Evolutionary conservation across 2,888 invertebrate genomes (phyloP).

Genomic region (Baccha elongata): DNA sequence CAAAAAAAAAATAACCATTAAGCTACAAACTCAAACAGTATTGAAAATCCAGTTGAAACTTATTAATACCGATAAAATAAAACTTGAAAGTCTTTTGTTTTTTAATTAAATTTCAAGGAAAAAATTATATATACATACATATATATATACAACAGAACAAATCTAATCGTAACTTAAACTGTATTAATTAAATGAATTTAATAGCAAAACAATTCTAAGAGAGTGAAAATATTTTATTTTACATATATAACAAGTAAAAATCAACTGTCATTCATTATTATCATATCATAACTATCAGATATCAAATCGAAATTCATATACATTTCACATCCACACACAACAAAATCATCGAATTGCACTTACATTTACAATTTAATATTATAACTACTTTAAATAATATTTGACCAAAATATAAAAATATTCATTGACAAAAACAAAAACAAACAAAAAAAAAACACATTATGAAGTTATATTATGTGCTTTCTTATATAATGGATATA

Average conservation of each 20-base stretch:
- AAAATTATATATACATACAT: conserved; percentile 23
- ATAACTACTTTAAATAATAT: conserved; percentile 39
- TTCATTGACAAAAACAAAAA: conserved; percentile 12
- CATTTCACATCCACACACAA: conserved; percentile 31
- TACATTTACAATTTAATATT: conserved; percentile 23
- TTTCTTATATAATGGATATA: conserved; percentile 49
- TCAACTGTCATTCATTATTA: conserved; percentile 44
- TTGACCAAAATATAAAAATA: conserved; percentile 55
- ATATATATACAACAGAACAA: conserved; percentile 28
- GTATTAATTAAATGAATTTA: conserved; percentile 47
- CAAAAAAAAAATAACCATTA: conserved; percentile 66
- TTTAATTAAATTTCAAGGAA: conserved; percentile 7
- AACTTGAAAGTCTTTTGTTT: conserved; percentile 29
- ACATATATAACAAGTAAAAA: neutral
- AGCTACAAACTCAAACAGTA: conserved; percentile 73
- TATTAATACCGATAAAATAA: conserved; percentile 49
- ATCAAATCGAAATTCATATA: conserved; percentile 49
- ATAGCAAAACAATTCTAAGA: conserved; percentile 39
- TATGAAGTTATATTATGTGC: conserved; percentile 61
- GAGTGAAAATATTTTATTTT: conserved; percentile 54
- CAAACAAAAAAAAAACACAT: conserved; percentile 21
- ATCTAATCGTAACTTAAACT: conserved; percentile 23
- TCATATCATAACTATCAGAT: conserved; percentile 52
- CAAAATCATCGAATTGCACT: conserved; percentile 65
- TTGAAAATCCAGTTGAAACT: conserved; percentile 63